A percentile compares a stretch with the other conserved stretches of the same genome.
Conservation (phyloP, 1,140 invertebrate species). For the Diachasmimorpha longicaudata region DNA sequence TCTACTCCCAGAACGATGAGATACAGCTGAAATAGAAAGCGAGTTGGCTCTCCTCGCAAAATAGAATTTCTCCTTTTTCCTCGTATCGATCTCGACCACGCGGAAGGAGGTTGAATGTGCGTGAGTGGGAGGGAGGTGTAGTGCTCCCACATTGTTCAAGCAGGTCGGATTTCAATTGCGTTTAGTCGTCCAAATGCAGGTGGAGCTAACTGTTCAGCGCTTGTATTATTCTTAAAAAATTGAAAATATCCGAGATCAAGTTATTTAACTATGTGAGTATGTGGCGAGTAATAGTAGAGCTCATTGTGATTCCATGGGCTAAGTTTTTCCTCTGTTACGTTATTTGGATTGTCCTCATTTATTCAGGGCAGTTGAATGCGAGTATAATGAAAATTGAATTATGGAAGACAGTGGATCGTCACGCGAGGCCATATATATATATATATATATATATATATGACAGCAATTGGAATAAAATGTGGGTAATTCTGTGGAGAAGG, state of each 20-base stretch:
- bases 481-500: no score
- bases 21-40: neutral
- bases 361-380: slow-evolving; percentile 12
- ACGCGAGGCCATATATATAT: no score
- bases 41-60: slow-evolving; percentile 2
- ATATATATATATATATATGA: no score
- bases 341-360: no score
- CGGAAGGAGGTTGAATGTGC: neutral
- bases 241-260: no score
- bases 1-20: neutral
- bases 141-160: slow-evolving; percentile 1
- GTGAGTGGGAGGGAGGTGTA: neutral
- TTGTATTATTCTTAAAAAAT: neutral
- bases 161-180: slow-evolving; percentile 20
- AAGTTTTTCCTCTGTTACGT: no score
- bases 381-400: neutral
- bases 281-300: no score
- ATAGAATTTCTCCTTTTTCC: slow-evolving; percentile 14
- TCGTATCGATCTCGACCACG: slow-evolving; percentile 20
- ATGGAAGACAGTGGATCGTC: neutral
- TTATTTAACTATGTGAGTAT: no score
- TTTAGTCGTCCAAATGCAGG: neutral
- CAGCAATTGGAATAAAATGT: no score
- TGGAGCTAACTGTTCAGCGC: neutral
- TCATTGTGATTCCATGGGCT: no score